Evolutionary conservation across 2,888 invertebrate species (phyloP).

Genomic region (Nephrotoma flavescens): DNA sequence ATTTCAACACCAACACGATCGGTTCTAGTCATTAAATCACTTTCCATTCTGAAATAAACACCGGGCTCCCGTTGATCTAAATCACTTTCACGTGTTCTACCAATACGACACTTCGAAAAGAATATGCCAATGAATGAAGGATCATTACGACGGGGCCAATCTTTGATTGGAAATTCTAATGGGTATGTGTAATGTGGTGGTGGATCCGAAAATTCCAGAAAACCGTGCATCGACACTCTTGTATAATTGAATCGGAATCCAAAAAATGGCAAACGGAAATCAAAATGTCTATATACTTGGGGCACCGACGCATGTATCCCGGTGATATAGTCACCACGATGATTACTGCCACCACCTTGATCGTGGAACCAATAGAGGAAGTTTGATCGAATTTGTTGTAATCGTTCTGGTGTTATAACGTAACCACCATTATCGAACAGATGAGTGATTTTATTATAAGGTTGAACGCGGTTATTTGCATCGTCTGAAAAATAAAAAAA

Average conservation of each 20-base stretch:
- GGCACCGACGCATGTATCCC: slow-evolving; percentile 72
- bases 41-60: slow-evolving; percentile 62
- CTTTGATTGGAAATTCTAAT: slow-evolving; percentile 68
- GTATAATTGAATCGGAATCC: slow-evolving; percentile 90
- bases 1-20: slow-evolving; percentile 78
- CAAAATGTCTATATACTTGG: slow-evolving; percentile 79
- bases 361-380: slow-evolving; percentile 85
- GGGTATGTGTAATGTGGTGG: slow-evolving; percentile 75
- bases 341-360: slow-evolving; percentile 56
- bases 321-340: slow-evolving; percentile 63
- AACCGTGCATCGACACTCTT: slow-evolving; percentile 71
- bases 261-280: slow-evolving; percentile 85
- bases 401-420: slow-evolving; percentile 46
- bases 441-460: slow-evolving; percentile 32
- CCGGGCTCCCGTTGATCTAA: slow-evolving; percentile 63
- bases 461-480: slow-evolving; percentile 33
- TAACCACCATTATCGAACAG: slow-evolving; percentile 44
- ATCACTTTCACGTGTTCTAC: slow-evolving; percentile 53
- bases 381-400: slow-evolving; percentile 52
- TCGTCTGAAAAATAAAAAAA: slow-evolving; percentile 13
- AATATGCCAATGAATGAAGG: slow-evolving; percentile 90
- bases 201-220: slow-evolving; percentile 80
- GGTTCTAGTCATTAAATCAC: slow-evolving; percentile 53
- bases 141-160: slow-evolving; percentile 76
- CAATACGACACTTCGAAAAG: slow-evolving; percentile 77